Evolutionary conservation across 2,797 vertebrate genomes (phyloP), one percentile per base, ranked within the genome.

Genomic region (Tragopan temminckii): DNA sequence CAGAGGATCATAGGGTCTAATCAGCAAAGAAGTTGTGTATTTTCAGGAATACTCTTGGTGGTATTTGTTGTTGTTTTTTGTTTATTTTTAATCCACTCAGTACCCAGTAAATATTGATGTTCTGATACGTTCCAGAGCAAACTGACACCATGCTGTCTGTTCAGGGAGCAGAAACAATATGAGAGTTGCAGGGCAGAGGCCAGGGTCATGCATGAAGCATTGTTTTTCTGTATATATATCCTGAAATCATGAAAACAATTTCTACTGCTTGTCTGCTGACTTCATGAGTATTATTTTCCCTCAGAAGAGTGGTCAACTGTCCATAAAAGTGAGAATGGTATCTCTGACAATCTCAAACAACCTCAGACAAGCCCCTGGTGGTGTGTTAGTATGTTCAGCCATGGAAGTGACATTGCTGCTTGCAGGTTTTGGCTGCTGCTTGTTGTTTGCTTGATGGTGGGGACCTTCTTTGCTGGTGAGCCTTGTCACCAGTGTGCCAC

Each of bases 381-480:
- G 8, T 40, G 10, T 9, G 21, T 53, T n/a, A 25, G 19, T 40
- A 25, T 0, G 0, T 31, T 53, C 20, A 27, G 38, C 45, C 43
- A 52, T 10, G 40, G 57, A 81, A 3, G 6, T 53, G 57, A 38
- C 38, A 31, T 57, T 77, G 85, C 15, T 4, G 36, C 42, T 8
- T 40, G 33, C 12, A n/a, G 11, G 18, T 33, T 48, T 63, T 48
- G 57, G 46, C 63, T 81, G 59, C 70, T 78, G 66, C 92, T 89
- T 92, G 70, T 16, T 52, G 27, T 79, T 94, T 92, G n/a, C 35
- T 78, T 66, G 75, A 59, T 76, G 89, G 69, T 89, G 80, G 93
- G 74, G 80, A 62, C 74, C 64, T 85, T 64, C 68, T 89, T 62
- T 78, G 18, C 46, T 43, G 40, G 35, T 62, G 40, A 31, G 62